Base-by-base conservation (phyloP, 2,888 invertebrate species). In the Thyatira batis region DNA sequence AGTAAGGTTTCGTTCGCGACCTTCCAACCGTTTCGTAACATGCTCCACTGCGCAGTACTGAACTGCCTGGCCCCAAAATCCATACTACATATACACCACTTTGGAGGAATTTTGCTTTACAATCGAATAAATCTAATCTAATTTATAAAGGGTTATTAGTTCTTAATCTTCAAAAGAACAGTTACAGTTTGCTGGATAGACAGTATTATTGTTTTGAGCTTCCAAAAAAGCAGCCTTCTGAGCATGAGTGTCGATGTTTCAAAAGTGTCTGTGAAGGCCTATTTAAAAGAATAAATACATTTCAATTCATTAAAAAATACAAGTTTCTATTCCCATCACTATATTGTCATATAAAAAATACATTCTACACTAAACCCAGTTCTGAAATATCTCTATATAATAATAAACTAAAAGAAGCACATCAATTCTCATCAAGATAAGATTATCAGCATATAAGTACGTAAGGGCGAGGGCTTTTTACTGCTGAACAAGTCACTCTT, bases 401-500 rank as follows among this genome's bases (percentile, higher is more conserved):
- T 11, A 33, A 39, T 49, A 50, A 39, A 33, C 21, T 13, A 23
- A 13, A 50, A 27, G 27, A 39, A 30, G 53, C 54, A 43, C 48
- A 63, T 71, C 65, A 68, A 69, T 71, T 58, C 57, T 52, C 60
- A 69, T 66, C 55, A 68, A 55, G 53, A 51, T 44, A 49, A 52
- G 53, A 58, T 67, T 65, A 67, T 60, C 52, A 59, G 61, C 57
- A 65, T 56, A 46, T 56, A 54, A 59, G 58, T 52, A 39, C 10
- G 52, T 49, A 60, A 68, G 61, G 63, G 63, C 67, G 55, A 48
- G 54, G 45, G 58, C 49, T 60, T 72, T 80, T 79, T 76, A 78
- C 61, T 69, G 66, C 73, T 70, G 66, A 78, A 75, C 81, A 80
- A 76, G 79, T 74, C 84, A 81, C 73, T 84, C 80, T 78, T 79